Conservation (phyloP, 2,797 vertebrate species). For the Pseudocheirus occidentalis region DNA sequence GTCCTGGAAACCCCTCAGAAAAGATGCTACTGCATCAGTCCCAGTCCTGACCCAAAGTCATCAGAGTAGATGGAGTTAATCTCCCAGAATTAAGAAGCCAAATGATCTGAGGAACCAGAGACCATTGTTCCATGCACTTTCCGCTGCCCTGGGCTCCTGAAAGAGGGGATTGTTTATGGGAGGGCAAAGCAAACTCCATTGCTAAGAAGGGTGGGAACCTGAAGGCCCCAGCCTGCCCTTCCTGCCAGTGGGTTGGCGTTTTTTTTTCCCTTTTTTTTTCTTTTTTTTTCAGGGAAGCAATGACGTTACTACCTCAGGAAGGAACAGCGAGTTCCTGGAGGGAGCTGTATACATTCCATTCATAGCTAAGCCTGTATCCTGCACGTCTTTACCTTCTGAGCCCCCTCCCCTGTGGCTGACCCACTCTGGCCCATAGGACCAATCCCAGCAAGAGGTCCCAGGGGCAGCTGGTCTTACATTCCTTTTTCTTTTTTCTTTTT, state of each 20-base stretch:
- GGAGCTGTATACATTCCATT: constrained; percentile 44
- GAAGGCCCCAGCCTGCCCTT: constrained; percentile 31
- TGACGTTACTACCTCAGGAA: constrained; percentile 59
- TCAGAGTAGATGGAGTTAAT: not conserved
- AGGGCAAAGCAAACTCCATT: constrained; percentile 52
- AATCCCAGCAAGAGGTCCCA: not conserved
- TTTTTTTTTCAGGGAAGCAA: not conserved
- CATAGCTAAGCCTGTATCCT: not conserved
- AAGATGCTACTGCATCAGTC: not conserved
- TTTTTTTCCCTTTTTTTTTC: not conserved
- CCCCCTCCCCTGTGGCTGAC: not conserved
- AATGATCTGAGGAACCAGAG: not conserved
- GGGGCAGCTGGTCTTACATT: not conserved
- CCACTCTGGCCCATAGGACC: not conserved
- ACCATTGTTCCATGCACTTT: not conserved
- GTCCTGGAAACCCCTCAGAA: not conserved
- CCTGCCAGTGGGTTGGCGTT: constrained; percentile 38
- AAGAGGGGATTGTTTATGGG: constrained; percentile 58
- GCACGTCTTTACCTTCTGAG: constrained; percentile 52
- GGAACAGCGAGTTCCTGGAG: constrained; percentile 33
- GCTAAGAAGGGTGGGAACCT: constrained; percentile 40
- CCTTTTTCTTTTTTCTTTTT: not conserved
- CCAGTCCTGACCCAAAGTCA: not conserved
- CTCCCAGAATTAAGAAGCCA: not conserved
- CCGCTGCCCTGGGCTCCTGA: not conserved